Evolutionary conservation across 1,140 invertebrate genomes (phyloP).

Genomic region (Conus betulinus): DNA sequence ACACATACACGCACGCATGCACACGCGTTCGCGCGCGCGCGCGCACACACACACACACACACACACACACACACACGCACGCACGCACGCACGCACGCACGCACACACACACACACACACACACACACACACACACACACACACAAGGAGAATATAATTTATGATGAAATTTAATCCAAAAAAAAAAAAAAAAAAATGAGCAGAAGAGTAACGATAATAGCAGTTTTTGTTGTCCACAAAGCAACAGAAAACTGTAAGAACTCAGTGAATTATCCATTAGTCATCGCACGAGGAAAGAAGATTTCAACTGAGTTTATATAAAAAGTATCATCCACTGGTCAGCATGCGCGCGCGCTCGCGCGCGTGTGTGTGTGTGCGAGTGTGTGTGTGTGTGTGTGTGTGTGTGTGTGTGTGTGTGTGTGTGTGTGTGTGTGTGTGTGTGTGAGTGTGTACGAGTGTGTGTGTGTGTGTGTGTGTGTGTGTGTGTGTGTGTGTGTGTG

Average conservation of each 20-base stretch:
- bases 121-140: not conserved
- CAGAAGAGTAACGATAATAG: too few species aligned
- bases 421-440: slow-evolving; percentile 26
- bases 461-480: slow-evolving; percentile 34
- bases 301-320: too few species aligned
- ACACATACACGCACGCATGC: not conserved
- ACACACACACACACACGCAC: not conserved
- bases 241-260: too few species aligned
- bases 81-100: not conserved
- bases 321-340: not conserved
- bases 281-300: too few species aligned
- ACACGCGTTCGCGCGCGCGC: not conserved
- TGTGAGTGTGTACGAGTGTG: slow-evolving; percentile 28
- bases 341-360: not conserved
- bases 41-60: not conserved
- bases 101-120: not conserved
- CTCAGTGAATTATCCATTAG: too few species aligned
- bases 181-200: too few species aligned
- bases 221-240: too few species aligned
- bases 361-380: too few species aligned
- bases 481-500: slow-evolving; percentile 9
- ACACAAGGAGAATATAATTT: not conserved
- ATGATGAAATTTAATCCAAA: too few species aligned
- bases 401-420: not conserved
- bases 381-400: not conserved